Conservation (phyloP, 2,113 vertebrate genomes). For the Bubalus kerabau region DNA sequence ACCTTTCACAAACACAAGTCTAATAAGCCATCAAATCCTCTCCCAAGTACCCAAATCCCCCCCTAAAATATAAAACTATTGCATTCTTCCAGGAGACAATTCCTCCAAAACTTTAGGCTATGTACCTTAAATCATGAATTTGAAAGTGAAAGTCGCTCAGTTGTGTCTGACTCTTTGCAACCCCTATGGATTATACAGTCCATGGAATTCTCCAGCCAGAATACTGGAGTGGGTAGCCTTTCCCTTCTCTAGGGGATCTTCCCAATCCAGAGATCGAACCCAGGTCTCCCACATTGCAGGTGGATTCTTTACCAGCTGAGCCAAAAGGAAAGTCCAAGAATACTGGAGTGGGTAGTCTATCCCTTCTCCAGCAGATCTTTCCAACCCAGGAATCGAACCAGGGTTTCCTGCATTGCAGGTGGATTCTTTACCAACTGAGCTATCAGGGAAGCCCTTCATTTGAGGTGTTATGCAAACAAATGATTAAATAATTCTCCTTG, state of each 20-base stretch:
- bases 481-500: constrained; percentile 89
- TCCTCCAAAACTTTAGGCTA: constrained; percentile 72
- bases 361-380: neutral
- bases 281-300: neutral
- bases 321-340: neutral
- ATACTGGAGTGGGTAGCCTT: neutral
- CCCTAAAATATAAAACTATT: constrained; percentile 56
- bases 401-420: neutral
- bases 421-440: neutral
- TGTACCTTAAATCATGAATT: constrained; percentile 79
- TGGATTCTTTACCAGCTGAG: neutral
- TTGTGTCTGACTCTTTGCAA: rapidly evolving
- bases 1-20: neutral
- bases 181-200: neutral
- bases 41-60: neutral
- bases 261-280: neutral
- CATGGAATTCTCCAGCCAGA: neutral
- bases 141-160: constrained; percentile 44
- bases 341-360: neutral
- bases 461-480: constrained; percentile 81
- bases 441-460: neutral
- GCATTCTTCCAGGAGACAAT: constrained; percentile 70
- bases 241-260: neutral
- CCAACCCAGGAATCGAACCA: neutral
- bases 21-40: neutral